phyloP scores from a whole-genome alignment of 2,888 invertebrate species.

The Chrysolina americana region DNA sequence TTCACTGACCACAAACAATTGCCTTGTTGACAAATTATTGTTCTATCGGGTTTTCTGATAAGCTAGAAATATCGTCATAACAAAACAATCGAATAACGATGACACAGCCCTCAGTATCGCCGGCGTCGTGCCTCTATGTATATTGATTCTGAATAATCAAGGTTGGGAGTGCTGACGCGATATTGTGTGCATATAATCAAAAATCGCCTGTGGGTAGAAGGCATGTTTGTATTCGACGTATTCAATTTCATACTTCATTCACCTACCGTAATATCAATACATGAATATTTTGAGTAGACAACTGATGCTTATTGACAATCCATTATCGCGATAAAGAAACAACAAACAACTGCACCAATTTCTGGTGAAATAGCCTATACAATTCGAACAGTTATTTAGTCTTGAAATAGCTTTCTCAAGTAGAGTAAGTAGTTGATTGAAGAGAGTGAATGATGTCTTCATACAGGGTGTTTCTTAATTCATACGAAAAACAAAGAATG shows the following conservation, averaged over 20 bases:
- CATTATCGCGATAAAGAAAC: no score
- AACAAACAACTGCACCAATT: no score
- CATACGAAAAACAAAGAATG: no score
- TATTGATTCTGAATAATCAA: conserved; percentile 35
- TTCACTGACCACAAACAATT: not conserved
- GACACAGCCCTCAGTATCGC: conserved; percentile 20
- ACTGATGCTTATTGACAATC: no score
- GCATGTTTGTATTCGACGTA: not conserved
- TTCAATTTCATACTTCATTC: not conserved
- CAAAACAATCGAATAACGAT: conserved; percentile 35
- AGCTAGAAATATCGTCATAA: conserved; percentile 6
- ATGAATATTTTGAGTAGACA: not conserved
- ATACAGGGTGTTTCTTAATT: no score
- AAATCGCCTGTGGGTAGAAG: conserved; percentile 11
- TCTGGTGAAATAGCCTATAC: no score
- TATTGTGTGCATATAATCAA: conserved; percentile 28
- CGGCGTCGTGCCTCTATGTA: conserved; percentile 16
- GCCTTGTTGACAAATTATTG: not conserved
- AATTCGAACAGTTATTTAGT: no score
- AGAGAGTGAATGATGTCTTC: no score
- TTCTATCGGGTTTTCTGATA: conserved; percentile 20
- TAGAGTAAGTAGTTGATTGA: no score
- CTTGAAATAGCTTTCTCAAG: no score
- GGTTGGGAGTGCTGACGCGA: conserved; percentile 25
- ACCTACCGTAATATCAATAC: not conserved